These are phyloP conservation scores for Ornithoptera alexandrae DNA, from an alignment of 2,888 invertebrate species.

Conservation along the genomic window DNA sequence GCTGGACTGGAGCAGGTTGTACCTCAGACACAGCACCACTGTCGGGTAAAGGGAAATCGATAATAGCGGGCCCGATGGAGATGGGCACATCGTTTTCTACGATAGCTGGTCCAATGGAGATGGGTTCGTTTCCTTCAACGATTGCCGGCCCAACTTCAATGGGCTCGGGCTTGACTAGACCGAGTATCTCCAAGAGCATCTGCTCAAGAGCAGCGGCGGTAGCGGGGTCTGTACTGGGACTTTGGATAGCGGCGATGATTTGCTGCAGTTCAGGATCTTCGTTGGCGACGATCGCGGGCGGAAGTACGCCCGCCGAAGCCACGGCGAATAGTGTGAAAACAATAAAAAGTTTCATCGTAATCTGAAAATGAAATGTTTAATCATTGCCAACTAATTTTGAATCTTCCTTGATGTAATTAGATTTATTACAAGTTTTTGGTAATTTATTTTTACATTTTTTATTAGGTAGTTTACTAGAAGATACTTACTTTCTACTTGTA, in stretches of 20 bases:
- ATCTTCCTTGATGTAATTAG: too few relatives aligned
- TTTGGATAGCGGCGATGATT: slow-evolving; percentile 42
- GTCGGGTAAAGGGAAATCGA: slow-evolving; percentile 30
- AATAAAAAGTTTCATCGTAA: slow-evolving; percentile 58
- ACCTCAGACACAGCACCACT: slow-evolving; percentile 25
- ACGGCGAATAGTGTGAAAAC: slow-evolving; percentile 48
- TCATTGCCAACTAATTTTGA: too few relatives aligned
- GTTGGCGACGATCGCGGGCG: slow-evolving; percentile 41
- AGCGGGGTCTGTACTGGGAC: slow-evolving; percentile 45
- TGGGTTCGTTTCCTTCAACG: slow-evolving; percentile 37
- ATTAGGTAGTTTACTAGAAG: background rate
- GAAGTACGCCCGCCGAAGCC: slow-evolving; percentile 31
- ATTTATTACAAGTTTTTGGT: too few relatives aligned
- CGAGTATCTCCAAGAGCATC: slow-evolving; percentile 38
- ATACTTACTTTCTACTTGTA: background rate
- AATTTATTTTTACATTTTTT: too few relatives aligned
- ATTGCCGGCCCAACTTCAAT: slow-evolving; percentile 32
- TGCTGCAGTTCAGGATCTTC: slow-evolving; percentile 41
- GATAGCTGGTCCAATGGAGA: slow-evolving; percentile 36
- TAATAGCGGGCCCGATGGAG: slow-evolving; percentile 35
- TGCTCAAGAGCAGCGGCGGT: slow-evolving; percentile 42
- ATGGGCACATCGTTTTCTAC: slow-evolving; percentile 36
- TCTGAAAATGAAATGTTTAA: slow-evolving; percentile 30
- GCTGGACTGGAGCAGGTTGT: slow-evolving; percentile 6
- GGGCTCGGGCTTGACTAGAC: slow-evolving; percentile 21